Conservation (phyloP, 2,113 vertebrate species). For the Semnopithecus entellus region DNA sequence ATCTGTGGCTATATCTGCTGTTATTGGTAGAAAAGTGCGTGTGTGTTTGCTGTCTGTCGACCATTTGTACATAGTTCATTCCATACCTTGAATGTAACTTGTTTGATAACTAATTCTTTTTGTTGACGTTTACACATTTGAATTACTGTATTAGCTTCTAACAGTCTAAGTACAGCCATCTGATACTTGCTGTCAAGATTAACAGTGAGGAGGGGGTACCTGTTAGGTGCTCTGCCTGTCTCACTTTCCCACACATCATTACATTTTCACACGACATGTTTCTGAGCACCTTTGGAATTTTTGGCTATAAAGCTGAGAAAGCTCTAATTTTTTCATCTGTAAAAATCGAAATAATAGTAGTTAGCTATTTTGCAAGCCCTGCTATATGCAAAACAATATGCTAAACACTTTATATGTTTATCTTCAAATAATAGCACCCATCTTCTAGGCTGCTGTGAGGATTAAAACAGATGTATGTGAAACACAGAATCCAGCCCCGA, state of each 20-base stretch:
- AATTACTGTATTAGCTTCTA: no score
- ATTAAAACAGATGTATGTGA: neutral
- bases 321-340: neutral
- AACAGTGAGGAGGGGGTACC: neutral
- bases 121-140: neutral
- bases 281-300: neutral
- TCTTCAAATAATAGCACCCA: neutral
- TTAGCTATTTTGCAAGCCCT: neutral
- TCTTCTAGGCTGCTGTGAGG: neutral
- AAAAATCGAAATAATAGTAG: neutral
- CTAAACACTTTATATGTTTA: neutral
- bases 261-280: neutral
- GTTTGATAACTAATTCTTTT: neutral
- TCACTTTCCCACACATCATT: neutral
- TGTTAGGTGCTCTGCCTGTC: neutral
- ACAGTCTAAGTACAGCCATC: neutral
- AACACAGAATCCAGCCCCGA: neutral
- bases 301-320: neutral
- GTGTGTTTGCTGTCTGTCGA: neutral
- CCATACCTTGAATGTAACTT: neutral
- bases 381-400: neutral
- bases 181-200: neutral
- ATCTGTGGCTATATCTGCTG: neutral
- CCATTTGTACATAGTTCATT: neutral
- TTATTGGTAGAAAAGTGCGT: neutral